Evolutionary conservation across 2,113 vertebrate genomes (phyloP).

Genomic region (Oxygymnocypris stewartii): DNA sequence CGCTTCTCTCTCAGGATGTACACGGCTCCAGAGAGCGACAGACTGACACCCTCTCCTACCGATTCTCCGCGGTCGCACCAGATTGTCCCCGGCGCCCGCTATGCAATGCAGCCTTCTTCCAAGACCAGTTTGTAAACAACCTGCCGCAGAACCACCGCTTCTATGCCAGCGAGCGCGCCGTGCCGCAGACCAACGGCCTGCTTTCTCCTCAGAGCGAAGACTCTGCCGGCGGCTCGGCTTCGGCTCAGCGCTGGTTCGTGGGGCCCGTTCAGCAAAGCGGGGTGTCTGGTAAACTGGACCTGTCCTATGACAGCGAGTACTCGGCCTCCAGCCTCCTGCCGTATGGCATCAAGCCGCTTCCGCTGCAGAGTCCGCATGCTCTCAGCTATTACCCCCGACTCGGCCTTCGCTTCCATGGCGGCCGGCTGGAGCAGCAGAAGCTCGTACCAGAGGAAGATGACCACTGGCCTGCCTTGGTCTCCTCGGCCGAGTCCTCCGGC

Average conservation of each 20-base stretch:
- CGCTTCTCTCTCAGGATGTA: constrained; percentile 89
- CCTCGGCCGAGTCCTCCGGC: constrained; percentile 89
- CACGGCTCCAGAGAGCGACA: constrained; percentile 96
- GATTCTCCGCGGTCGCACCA: constrained; percentile 98
- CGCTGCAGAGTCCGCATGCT: constrained; percentile 92
- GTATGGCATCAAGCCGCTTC: constrained; percentile 94
- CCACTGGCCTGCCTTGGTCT: constrained; percentile 89
- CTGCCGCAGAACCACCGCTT: constrained; percentile 93
- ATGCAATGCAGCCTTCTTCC: constrained; percentile 96
- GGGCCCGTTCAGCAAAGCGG: constrained; percentile 89
- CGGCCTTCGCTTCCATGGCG: constrained; percentile 90
- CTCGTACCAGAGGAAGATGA: constrained; percentile 94
- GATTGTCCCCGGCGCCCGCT: constrained; percentile 95
- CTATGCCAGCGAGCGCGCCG: constrained; percentile 90
- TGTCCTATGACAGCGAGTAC: constrained; percentile 94
- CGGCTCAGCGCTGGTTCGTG: constrained; percentile 91
- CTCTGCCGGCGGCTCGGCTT: constrained; percentile 75
- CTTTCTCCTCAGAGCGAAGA: constrained; percentile 92
- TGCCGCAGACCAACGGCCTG: constrained; percentile 94
- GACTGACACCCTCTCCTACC: constrained; percentile 97
- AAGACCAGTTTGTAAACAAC: constrained; percentile 99
- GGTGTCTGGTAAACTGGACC: constrained; percentile 87
- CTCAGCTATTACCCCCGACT: constrained; percentile 95
- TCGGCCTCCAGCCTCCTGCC: constrained; percentile 91
- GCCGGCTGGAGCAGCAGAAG: constrained; percentile 88